Percentiles rank a stretch among this genome's conserved stretches.
phyloP scores from a whole-genome alignment of 2,888 invertebrate genomes.

The Diogma glabrata region DNA sequence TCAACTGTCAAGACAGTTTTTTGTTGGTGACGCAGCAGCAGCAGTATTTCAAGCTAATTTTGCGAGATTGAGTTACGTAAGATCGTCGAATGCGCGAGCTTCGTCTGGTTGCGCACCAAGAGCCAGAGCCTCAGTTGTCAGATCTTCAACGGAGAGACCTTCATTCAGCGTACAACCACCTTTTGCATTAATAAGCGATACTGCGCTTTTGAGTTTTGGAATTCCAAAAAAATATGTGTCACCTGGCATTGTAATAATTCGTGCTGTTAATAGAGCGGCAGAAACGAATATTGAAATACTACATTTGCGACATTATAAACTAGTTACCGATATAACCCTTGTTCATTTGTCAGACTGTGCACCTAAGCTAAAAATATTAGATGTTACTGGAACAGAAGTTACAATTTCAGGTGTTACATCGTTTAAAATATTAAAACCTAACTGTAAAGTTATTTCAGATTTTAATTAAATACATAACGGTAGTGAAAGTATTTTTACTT shows the following conservation, averaged over 20 bases:
- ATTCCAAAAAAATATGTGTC: constrained; percentile 28
- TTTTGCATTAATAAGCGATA: constrained; percentile 27
- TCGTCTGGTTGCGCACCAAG: no score
- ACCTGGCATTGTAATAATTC: constrained; percentile 34
- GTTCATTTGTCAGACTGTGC: constrained; percentile 49
- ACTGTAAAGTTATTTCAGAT: constrained; percentile 40
- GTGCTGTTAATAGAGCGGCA: constrained; percentile 31
- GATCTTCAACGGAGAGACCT: no score
- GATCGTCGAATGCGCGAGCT: no score
- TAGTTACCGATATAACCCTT: constrained; percentile 50
- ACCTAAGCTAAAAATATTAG: constrained; percentile 44
- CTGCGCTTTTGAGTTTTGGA: constrained; percentile 34
- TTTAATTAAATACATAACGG: no score
- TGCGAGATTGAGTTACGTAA: no score
- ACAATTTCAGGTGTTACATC: constrained; percentile 46
- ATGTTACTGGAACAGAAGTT: constrained; percentile 55
- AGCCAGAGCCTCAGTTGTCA: no score
- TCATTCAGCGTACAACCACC: constrained; percentile 11
- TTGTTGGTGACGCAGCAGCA: no score
- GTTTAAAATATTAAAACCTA: constrained; percentile 47
- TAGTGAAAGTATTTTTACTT: no score
- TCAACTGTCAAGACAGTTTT: no score
- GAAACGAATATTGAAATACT: constrained; percentile 41
- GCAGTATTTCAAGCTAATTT: background rate
- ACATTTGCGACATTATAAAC: constrained; percentile 45